Conservation (phyloP, 2,888 invertebrate species). For the Adela reaumurella region DNA sequence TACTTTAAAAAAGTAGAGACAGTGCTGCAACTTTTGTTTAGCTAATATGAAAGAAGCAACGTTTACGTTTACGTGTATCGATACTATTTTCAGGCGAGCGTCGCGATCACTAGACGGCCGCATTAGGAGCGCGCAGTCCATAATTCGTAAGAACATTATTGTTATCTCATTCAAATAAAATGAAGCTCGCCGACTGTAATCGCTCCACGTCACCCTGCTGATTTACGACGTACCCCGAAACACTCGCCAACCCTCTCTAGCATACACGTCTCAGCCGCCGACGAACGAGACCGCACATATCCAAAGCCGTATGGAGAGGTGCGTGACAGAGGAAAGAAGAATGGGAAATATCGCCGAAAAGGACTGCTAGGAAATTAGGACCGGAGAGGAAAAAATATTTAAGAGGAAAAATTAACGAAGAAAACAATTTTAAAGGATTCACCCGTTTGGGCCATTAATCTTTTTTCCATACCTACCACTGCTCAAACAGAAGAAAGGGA, state of each 20-base stretch:
- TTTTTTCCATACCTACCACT: too few relatives aligned
- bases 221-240: neutral
- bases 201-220: neutral
- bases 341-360: neutral
- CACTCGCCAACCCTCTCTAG: neutral
- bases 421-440: too few relatives aligned
- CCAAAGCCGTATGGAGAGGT: neutral
- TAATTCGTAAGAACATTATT: neutral
- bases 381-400: neutral
- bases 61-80: too few relatives aligned
- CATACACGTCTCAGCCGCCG: neutral
- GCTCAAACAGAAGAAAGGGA: too few relatives aligned
- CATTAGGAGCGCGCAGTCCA: neutral
- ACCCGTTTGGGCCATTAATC: too few relatives aligned
- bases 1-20: too few relatives aligned
- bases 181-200: neutral
- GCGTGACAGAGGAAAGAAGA: neutral
- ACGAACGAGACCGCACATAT: neutral
- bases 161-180: neutral
- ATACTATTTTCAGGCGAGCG: too few relatives aligned
- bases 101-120: neutral
- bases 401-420: neutral
- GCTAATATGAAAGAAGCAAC: too few relatives aligned
- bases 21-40: too few relatives aligned
- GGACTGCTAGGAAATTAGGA: neutral